Base-by-base conservation (phyloP, 1,140 invertebrate species). In the Mylabris phalerata region DNA sequence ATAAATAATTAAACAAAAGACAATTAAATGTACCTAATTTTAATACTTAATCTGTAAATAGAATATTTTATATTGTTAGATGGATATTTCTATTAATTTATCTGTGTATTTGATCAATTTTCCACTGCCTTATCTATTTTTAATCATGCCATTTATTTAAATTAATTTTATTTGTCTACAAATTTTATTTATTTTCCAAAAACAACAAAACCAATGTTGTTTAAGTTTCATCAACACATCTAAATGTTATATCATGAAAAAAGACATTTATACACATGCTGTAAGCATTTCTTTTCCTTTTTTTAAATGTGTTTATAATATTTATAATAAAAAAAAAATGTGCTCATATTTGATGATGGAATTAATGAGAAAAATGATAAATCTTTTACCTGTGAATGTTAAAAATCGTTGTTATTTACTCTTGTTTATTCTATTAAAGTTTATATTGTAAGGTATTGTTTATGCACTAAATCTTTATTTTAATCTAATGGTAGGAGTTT, bases 391-490 rank as follows among this genome's bases (percentile, higher is more conserved):
- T 62, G 55, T 59, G 39, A 61, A 66, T 61, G 62, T 60, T 61
- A 57, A 63, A 42, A 65, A 59, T 65, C 61, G 65, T 65, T 67
- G 66, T 67, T 67, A 67, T 63, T 32, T 61, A 62, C 56, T 67
- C 63, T 67, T 67, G 60, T 67, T 67, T 67, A 65, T 67, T 67
- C 65, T 67, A 67, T 67, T 67, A 52, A 63, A 65, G 64, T 67
- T 67, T 67, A 65, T 67, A 65, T 7, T 57, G 63, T 57, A 63
- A 59, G 59, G 49, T 59, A 58, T 61, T 64, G 65, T 67, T 67
- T 66, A 67, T 63, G 58, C 58, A 67, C 57, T 64, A 61, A 57
- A 55, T 55, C 44, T 43, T 63, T 59, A 48, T 55, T 59, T 48
- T 52, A 54, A 50, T 59, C 57, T 61, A 62, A 46, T 62, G 32